phyloP scores from a whole-genome alignment of 2,888 invertebrate genomes.

The Pyralis farinalis region DNA sequence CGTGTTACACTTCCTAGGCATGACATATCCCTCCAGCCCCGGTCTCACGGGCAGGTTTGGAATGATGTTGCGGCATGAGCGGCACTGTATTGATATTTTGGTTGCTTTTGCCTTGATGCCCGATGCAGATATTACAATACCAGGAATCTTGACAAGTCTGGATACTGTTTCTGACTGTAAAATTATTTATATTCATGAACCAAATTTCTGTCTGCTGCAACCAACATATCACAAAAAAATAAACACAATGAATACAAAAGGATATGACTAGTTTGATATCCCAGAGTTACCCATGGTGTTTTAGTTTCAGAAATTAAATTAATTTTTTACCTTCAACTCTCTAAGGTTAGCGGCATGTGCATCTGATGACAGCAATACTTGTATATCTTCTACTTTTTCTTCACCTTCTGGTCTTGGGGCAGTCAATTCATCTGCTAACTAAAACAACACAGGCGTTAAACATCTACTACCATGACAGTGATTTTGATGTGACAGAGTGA shows the following conservation, averaged over 20 bases:
- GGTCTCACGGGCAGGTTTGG: conserved; percentile 95
- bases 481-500: too few relatives aligned
- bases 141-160: conserved; percentile 95
- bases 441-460: too few relatives aligned
- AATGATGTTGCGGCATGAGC: conserved; percentile 94
- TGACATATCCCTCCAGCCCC: conserved; percentile 96
- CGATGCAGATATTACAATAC: conserved; percentile 96
- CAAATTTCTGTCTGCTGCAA: too few relatives aligned
- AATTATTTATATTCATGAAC: too few relatives aligned
- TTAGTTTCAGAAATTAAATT: too few relatives aligned
- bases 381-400: conserved; percentile 94
- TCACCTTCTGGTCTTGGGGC: conserved; percentile 95
- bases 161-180: conserved; percentile 95
- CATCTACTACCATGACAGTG: too few relatives aligned
- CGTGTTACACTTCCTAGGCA: conserved; percentile 97
- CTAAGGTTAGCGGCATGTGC: conserved; percentile 90
- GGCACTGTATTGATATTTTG: conserved; percentile 96
- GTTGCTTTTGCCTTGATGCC: conserved; percentile 98
- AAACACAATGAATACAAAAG: too few relatives aligned
- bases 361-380: conserved; percentile 92
- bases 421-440: conserved; percentile 96
- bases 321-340: conserved; percentile 90
- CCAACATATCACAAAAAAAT: too few relatives aligned
- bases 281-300: too few relatives aligned
- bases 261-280: too few relatives aligned